Conservation (phyloP, 2,113 vertebrate genomes). For the Petromus typicus region DNA sequence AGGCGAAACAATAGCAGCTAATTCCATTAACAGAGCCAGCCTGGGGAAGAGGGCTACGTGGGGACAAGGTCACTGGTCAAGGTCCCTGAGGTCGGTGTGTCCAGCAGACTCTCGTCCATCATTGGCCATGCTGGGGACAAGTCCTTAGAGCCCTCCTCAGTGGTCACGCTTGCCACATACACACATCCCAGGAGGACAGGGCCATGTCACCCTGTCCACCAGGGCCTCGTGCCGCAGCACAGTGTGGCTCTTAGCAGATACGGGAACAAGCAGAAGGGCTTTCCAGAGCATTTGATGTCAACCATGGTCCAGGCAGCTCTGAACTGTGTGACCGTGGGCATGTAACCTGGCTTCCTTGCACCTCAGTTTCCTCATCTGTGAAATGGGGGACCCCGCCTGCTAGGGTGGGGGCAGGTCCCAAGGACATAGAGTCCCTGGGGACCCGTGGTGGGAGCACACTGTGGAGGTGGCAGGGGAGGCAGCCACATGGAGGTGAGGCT, state of each 20-base stretch:
- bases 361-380: background rate
- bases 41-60: background rate
- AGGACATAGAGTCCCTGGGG: background rate
- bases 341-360: background rate
- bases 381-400: background rate
- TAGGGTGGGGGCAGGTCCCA: background rate
- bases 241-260: background rate
- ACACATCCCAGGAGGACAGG: background rate
- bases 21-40: rapidly evolving
- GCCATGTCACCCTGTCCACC: background rate
- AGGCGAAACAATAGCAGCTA: background rate
- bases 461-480: background rate
- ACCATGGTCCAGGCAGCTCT: background rate
- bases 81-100: too few species aligned
- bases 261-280: background rate
- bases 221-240: background rate
- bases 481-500: background rate
- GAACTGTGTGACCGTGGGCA: background rate
- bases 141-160: background rate
- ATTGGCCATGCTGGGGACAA: background rate
- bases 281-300: background rate
- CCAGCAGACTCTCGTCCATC: background rate
- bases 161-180: rapidly evolving
- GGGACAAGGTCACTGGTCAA: background rate
- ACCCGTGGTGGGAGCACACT: rapidly evolving